A percentile compares a stretch with the other conserved stretches of the same genome.
Evolutionary conservation across 2,888 invertebrate species (phyloP).

Genomic region (Acronicta leporina): DNA sequence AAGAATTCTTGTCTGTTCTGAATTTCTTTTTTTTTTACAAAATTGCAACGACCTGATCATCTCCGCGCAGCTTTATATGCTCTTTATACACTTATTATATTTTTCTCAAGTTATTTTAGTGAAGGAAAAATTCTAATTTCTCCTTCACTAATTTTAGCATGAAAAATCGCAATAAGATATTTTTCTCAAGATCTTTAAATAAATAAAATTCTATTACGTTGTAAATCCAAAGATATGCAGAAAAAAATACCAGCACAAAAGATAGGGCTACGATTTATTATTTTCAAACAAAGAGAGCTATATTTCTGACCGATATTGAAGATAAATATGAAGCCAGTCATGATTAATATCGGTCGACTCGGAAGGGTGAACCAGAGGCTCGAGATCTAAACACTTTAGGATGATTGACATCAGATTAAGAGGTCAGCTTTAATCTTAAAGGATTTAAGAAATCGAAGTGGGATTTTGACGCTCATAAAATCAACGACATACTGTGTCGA

Average conservation of each 20-base stretch:
- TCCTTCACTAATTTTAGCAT: too few relatives aligned
- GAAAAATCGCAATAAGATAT: too few relatives aligned
- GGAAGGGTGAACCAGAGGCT: constrained; percentile 12
- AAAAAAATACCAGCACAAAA: constrained; percentile 25
- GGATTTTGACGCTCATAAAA: background rate
- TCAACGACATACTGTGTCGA: background rate
- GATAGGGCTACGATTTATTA: constrained; percentile 43
- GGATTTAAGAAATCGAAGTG: background rate
- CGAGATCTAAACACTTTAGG: constrained; percentile 16
- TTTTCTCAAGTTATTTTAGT: too few relatives aligned
- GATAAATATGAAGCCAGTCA: constrained; percentile 33
- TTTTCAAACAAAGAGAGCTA: constrained; percentile 24
- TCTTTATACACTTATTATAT: too few relatives aligned
- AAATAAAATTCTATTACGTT: constrained; percentile 21
- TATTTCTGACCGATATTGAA: constrained; percentile 32
- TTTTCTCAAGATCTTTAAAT: constrained; percentile 3
- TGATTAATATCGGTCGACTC: constrained; percentile 26
- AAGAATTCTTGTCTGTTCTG: too few relatives aligned
- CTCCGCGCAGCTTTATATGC: too few relatives aligned
- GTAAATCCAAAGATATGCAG: constrained; percentile 32
- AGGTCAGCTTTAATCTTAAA: background rate
- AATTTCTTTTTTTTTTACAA: too few relatives aligned
- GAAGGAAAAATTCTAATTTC: too few relatives aligned
- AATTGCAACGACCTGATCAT: too few relatives aligned
- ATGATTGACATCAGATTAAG: constrained; percentile 22